A percentile compares a stretch with the other conserved stretches of the same genome.
phyloP scores from a whole-genome alignment of 2,797 vertebrate species.

The Urocyon cinereoargenteus region DNA sequence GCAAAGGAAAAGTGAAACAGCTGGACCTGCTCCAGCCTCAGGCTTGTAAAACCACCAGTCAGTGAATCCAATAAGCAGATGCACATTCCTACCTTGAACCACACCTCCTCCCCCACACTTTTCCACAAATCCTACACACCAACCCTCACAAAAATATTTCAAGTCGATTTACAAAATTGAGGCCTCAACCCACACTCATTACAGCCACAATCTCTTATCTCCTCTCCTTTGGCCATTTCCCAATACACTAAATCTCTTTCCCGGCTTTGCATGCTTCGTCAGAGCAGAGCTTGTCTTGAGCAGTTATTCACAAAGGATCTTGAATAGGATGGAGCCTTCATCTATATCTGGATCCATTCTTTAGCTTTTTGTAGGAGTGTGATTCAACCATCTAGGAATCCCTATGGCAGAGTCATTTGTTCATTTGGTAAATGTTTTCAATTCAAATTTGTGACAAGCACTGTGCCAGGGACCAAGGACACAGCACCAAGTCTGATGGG shows the following conservation, averaged over 20 bases:
- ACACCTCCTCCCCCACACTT: neutral
- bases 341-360: neutral
- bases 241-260: neutral
- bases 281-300: neutral
- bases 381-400: neutral
- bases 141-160: neutral
- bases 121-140: neutral
- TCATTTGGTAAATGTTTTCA: neutral
- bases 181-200: neutral
- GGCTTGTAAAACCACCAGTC: conserved; percentile 8
- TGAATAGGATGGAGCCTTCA: neutral
- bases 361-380: neutral
- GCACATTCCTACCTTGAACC: conserved; percentile 17
- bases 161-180: neutral
- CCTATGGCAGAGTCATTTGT: neutral
- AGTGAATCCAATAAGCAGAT: conserved; percentile 8
- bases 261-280: neutral
- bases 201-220: neutral
- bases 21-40: neutral
- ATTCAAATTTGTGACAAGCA: neutral
- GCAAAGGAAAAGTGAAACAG: conserved; percentile 63
- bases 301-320: neutral
- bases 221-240: neutral
- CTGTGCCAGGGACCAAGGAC: neutral
- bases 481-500: neutral